Percentiles rank a stretch among this genome's conserved stretches.
phyloP scores from a whole-genome alignment of 1,140 invertebrate species.

The Orchestia grillus region DNA sequence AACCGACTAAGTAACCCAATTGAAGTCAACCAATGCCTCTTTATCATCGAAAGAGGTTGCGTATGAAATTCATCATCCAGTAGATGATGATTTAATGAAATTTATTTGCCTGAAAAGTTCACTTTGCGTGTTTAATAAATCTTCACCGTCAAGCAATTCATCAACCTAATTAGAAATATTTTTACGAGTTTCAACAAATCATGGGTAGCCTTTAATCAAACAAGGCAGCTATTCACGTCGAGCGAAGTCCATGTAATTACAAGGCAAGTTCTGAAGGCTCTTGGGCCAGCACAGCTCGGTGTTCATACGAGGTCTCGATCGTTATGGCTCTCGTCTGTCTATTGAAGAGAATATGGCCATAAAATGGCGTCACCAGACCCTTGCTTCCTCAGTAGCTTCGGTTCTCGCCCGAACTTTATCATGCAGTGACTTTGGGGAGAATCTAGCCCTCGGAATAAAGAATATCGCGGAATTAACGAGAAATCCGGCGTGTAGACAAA shows the following conservation, averaged over 20 bases:
- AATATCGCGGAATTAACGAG: neutral
- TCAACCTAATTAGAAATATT: neutral
- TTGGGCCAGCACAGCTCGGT: neutral
- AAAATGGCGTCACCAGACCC: neutral
- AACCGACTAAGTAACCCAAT: no score
- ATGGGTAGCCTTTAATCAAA: neutral
- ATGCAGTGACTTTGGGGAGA: neutral
- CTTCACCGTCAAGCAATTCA: neutral
- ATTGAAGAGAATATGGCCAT: neutral
- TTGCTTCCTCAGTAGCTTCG: neutral
- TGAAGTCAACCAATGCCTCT: neutral
- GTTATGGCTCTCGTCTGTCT: neutral
- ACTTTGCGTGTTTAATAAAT: neutral
- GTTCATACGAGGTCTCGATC: neutral
- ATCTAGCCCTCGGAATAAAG: neutral
- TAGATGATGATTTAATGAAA: neutral
- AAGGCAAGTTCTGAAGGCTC: neutral
- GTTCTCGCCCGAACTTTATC: neutral
- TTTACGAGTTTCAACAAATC: slow-evolving; percentile 9
- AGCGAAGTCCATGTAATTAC: neutral
- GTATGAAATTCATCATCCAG: neutral
- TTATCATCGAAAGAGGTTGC: neutral
- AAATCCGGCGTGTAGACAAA: neutral
- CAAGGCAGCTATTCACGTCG: neutral
- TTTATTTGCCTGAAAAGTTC: neutral